Percentiles rank a stretch among this genome's conserved stretches.
These are phyloP conservation scores for Artibeus jamaicensis DNA, from an alignment of 2,797 vertebrate genomes.

Conservation along the genomic window DNA sequence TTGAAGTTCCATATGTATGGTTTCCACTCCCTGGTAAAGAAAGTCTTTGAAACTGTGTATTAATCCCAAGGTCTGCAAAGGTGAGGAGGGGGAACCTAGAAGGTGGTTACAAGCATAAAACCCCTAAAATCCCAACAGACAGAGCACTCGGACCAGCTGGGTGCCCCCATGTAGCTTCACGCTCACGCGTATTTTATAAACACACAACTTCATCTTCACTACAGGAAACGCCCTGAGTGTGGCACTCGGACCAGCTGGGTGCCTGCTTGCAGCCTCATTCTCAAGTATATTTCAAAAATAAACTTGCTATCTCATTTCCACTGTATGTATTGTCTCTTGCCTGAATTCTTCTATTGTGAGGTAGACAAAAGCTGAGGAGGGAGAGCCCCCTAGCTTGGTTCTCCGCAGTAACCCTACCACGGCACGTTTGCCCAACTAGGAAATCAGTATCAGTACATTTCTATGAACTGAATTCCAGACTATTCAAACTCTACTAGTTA, in stretches of 20 bases:
- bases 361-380: too few relatives aligned
- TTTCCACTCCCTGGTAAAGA: background rate
- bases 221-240: too few relatives aligned
- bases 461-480: background rate
- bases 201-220: too few relatives aligned
- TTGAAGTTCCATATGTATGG: background rate
- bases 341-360: background rate
- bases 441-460: background rate
- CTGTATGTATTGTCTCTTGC: background rate
- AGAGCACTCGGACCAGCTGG: background rate
- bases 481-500: background rate
- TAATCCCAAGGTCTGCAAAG: background rate
- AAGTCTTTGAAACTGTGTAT: background rate
- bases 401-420: background rate
- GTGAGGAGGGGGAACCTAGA: background rate
- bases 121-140: background rate
- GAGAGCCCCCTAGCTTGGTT: background rate
- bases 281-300: background rate
- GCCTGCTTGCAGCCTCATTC: background rate
- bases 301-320: background rate
- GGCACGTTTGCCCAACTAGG: background rate
- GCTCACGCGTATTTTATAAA: too few relatives aligned
- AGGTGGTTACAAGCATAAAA: background rate
- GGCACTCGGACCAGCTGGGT: too few relatives aligned
- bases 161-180: too few relatives aligned